Conservation (phyloP, 92 coral and sea anemone species). For the Porites evermanni region DNA sequence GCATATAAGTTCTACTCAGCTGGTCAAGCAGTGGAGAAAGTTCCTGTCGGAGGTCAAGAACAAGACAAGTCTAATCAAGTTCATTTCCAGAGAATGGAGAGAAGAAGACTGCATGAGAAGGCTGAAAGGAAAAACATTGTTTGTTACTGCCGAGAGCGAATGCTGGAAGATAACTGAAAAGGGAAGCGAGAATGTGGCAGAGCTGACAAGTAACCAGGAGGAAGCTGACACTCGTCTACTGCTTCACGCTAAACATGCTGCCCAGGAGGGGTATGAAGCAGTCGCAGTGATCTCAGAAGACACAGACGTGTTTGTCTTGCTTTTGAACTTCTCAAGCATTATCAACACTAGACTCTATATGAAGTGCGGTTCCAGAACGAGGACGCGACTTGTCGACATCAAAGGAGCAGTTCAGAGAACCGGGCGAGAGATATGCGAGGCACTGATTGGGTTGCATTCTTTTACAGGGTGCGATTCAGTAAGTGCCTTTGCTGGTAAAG, state of each 20-base stretch:
- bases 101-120: not conserved
- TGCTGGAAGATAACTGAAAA: conserved; percentile 9
- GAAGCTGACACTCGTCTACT: conserved; percentile 5
- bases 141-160: not conserved
- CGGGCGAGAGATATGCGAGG: conserved; percentile 18
- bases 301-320: conserved; percentile 18
- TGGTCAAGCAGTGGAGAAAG: conserved; percentile 9
- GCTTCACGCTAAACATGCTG: conserved; percentile 1
- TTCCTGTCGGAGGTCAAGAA: conserved; percentile 4
- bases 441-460: conserved; percentile 14
- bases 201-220: conserved; percentile 9
- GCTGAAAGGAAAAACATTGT: conserved; percentile 19
- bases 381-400: conserved; percentile 12
- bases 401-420: not conserved
- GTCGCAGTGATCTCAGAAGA: not conserved
- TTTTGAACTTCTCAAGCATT: not conserved
- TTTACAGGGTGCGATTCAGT: conserved; percentile 1
- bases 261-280: not conserved
- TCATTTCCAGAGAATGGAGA: conserved; percentile 7
- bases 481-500: conserved; percentile 16
- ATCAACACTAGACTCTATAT: too few species aligned
- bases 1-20: conserved; percentile 12
- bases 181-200: not conserved
- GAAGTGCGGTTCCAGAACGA: not conserved
- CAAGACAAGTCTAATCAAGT: conserved; percentile 30